Evolutionary conservation across 2,888 invertebrate species (phyloP).

Genomic region (Torymus tubicola): DNA sequence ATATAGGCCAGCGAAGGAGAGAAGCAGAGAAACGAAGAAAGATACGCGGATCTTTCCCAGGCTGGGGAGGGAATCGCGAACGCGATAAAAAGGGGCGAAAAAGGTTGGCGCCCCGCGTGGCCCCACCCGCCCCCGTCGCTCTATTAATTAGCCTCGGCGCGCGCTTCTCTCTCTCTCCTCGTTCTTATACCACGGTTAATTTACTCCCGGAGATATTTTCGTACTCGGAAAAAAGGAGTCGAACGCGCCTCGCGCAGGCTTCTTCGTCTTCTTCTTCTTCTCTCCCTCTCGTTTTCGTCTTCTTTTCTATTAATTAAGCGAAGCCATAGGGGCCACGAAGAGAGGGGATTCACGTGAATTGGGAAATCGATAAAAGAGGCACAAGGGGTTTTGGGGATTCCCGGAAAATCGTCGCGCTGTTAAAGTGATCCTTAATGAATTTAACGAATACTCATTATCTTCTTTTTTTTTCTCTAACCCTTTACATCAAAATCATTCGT

Average conservation of each 20-base stretch:
- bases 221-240: conserved; percentile 48
- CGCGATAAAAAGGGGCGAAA: conserved; percentile 20
- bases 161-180: conserved; percentile 29
- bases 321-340: conserved; percentile 26
- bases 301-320: conserved; percentile 61
- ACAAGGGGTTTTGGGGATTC: conserved; percentile 5
- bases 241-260: conserved; percentile 46
- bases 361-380: conserved; percentile 28
- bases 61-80: conserved; percentile 9
- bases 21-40: conserved; percentile 30
- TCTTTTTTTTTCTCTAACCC: too few relatives aligned
- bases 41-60: conserved; percentile 58
- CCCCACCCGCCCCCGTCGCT: conserved; percentile 42
- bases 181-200: conserved; percentile 61
- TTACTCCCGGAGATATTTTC: conserved; percentile 58
- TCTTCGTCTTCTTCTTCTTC: conserved; percentile 48
- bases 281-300: conserved; percentile 15
- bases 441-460: neutral
- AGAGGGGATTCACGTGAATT: conserved; percentile 42
- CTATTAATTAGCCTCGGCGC: conserved; percentile 55
- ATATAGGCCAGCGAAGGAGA: conserved; percentile 36
- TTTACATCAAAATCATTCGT: too few relatives aligned
- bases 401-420: neutral
- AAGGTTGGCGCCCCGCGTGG: conserved; percentile 49
- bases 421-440: neutral